phyloP scores from a whole-genome alignment of 2,888 invertebrate genomes.

The Tetrapedia diversipes region DNA sequence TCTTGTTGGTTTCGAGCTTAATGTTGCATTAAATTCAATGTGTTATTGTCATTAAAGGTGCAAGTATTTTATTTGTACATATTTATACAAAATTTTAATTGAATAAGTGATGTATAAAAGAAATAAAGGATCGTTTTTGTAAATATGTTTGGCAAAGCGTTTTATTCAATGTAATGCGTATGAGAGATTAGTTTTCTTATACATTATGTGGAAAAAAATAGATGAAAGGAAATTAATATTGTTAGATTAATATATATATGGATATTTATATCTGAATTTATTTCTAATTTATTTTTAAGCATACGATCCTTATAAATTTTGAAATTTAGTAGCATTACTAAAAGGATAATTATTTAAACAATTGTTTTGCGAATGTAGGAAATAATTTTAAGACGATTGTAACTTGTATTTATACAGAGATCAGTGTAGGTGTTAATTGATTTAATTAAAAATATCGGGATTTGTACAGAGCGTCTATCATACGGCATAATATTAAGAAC shows the following conservation, averaged over 20 bases:
- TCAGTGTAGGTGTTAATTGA: not conserved
- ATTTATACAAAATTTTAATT: not conserved
- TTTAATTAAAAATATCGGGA: not conserved
- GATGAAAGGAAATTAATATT: not conserved
- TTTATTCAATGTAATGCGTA: not conserved
- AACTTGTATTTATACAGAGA: not conserved
- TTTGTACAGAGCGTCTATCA: constrained; percentile 3
- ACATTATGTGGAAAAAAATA: not conserved
- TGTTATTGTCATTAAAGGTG: not conserved
- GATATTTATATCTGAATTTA: no score
- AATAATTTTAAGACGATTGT: not conserved
- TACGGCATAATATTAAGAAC: constrained; percentile 57
- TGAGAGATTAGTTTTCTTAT: not conserved
- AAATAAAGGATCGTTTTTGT: not conserved
- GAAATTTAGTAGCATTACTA: not conserved
- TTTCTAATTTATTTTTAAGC: not conserved
- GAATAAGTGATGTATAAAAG: not conserved
- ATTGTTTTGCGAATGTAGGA: not conserved
- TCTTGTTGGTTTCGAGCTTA: constrained; percentile 3
- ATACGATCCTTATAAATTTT: not conserved
- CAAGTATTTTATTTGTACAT: not conserved
- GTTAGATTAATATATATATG: not conserved
- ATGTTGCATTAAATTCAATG: not conserved
- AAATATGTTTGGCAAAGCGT: not conserved
- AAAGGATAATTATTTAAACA: not conserved